phyloP scores from a whole-genome alignment of 2,797 vertebrate species.

The Peromyscus aztecus region DNA sequence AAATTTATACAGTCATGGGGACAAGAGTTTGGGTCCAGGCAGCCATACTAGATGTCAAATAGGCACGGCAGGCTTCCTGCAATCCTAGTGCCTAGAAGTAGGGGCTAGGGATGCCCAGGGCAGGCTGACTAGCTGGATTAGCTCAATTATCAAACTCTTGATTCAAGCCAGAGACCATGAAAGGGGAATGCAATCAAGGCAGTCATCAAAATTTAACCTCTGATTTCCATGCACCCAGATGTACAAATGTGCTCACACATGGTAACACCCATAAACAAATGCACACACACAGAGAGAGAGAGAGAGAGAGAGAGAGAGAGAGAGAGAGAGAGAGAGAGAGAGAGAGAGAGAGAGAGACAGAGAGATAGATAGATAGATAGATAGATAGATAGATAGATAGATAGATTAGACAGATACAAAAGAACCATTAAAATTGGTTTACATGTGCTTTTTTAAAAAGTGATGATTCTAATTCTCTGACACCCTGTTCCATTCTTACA shows the following conservation, averaged over 20 bases:
- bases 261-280: neutral
- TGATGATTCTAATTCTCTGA: neutral
- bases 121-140: neutral
- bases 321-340: no score
- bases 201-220: neutral
- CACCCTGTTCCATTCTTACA: neutral
- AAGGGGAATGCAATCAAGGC: neutral
- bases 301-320: no score
- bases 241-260: neutral
- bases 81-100: neutral
- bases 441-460: neutral
- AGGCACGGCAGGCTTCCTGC: neutral
- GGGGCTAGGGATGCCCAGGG: neutral
- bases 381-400: no score
- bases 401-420: neutral
- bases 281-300: neutral
- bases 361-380: no score
- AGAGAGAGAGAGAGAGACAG: no score
- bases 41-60: neutral
- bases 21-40: neutral
- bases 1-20: neutral
- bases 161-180: neutral
- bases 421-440: neutral
- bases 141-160: neutral
- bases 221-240: neutral